phyloP scores from a whole-genome alignment of 35 echinoderm and acorn worm species.

The Patiria miniata region DNA sequence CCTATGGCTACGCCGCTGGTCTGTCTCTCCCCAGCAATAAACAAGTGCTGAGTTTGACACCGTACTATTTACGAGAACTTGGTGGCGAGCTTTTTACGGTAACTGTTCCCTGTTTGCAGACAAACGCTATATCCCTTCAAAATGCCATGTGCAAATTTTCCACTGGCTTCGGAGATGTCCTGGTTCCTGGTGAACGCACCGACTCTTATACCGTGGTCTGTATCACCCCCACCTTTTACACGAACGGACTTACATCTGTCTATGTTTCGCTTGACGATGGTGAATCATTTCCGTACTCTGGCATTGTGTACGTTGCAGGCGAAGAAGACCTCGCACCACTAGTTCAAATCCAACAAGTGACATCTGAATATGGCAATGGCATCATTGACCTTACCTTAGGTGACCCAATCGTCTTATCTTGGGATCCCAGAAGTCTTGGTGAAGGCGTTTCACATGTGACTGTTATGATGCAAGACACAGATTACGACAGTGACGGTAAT shows the following conservation, averaged over 20 bases:
- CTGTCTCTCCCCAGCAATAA: constrained; percentile 54
- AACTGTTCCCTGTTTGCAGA: constrained; percentile 61
- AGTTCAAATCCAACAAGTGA: neutral
- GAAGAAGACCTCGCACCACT: constrained; percentile 43
- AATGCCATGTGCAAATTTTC: constrained; percentile 41
- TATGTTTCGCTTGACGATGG: constrained; percentile 63
- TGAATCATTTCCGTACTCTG: constrained; percentile 50
- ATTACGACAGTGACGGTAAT: neutral
- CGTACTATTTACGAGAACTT: constrained; percentile 55
- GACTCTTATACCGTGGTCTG: constrained; percentile 42
- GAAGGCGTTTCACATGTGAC: neutral
- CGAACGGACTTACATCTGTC: constrained; percentile 28
- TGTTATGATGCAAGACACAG: neutral
- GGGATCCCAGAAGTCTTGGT: constrained; percentile 21
- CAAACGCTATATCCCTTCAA: neutral
- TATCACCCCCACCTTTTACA: constrained; percentile 34
- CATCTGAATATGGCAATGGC: neutral
- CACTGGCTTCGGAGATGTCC: neutral
- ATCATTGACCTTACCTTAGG: constrained; percentile 33
- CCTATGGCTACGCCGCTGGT: constrained; percentile 68
- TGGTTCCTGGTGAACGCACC: neutral
- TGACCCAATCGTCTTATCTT: constrained; percentile 28
- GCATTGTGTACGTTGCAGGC: constrained; percentile 39
- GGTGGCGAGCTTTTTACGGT: constrained; percentile 52
- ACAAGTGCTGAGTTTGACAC: constrained; percentile 49